Conservation (phyloP, 92 coral and sea anemone species). For the Palythoa grandiflora region DNA sequence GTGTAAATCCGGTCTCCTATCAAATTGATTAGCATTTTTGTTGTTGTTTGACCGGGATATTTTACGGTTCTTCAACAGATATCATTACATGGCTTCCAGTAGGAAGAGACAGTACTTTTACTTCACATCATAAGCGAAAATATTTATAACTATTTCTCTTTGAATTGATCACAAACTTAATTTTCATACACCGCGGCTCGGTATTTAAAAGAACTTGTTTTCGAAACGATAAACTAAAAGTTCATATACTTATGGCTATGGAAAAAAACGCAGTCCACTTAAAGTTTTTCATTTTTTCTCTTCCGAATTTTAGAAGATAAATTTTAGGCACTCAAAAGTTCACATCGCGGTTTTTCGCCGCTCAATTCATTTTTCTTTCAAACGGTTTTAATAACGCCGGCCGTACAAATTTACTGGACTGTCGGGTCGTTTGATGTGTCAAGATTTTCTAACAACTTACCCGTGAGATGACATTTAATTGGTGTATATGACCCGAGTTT, state of each 20-base stretch:
- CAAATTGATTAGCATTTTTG: too few species aligned
- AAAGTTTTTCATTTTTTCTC: neutral
- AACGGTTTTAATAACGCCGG: slow-evolving; percentile 49
- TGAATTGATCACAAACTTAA: neutral
- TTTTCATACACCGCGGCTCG: too few species aligned
- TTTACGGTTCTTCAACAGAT: neutral
- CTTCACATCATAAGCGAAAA: neutral
- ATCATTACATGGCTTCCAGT: neutral
- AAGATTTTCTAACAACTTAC: slow-evolving; percentile 30
- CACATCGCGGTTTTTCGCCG: slow-evolving; percentile 33
- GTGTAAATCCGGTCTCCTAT: too few species aligned
- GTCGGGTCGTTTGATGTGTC: slow-evolving; percentile 47
- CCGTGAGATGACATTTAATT: slow-evolving; percentile 45
- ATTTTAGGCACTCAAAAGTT: neutral
- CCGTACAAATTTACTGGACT: slow-evolving; percentile 35
- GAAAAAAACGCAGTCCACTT: neutral
- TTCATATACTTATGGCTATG: too few species aligned
- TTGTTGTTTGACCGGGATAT: neutral
- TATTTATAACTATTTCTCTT: neutral
- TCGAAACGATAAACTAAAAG: too few species aligned
- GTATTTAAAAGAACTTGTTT: too few species aligned
- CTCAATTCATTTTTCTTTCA: slow-evolving; percentile 18
- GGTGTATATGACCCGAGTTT: slow-evolving; percentile 37
- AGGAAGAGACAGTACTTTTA: neutral
- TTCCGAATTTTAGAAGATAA: neutral